Evolutionary conservation across 1,140 invertebrate species (phyloP).

Genomic region (Popillia japonica): DNA sequence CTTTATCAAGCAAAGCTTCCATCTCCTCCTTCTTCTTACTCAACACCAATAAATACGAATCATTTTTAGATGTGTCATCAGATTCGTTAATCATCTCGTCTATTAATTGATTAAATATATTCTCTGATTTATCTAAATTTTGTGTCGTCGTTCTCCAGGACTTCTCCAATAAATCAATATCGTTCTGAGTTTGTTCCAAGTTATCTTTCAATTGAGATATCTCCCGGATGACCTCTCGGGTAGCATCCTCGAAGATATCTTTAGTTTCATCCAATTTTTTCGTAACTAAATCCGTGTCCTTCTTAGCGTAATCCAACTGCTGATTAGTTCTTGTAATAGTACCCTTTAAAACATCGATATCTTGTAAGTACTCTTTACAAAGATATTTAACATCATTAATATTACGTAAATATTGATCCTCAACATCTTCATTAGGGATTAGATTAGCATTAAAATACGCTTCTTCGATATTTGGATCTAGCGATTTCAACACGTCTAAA

Average conservation of each 20-base stretch:
- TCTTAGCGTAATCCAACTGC: background rate
- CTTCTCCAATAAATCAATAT: slow-evolving; percentile 31
- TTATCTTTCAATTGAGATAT: background rate
- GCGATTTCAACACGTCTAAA: slow-evolving; percentile 21
- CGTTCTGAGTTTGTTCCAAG: background rate
- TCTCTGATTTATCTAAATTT: background rate
- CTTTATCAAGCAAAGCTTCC: background rate
- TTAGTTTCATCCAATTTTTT: background rate
- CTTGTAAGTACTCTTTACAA: slow-evolving; percentile 19
- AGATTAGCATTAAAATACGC: background rate
- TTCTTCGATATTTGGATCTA: slow-evolving; percentile 31
- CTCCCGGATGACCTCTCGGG: background rate
- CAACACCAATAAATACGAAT: background rate
- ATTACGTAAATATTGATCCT: background rate
- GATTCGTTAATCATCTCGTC: slow-evolving; percentile 13
- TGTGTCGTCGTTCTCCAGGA: background rate
- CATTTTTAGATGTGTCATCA: background rate
- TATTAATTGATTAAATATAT: slow-evolving; percentile 32
- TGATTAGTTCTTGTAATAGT: background rate
- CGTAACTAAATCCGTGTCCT: background rate
- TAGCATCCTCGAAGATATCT: slow-evolving; percentile 12
- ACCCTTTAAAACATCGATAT: slow-evolving; percentile 2
- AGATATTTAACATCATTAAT: background rate
- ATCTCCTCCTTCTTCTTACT: background rate
- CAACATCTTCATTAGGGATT: background rate